Conservation (phyloP, 1,140 invertebrate species). For the Mya arenaria region DNA sequence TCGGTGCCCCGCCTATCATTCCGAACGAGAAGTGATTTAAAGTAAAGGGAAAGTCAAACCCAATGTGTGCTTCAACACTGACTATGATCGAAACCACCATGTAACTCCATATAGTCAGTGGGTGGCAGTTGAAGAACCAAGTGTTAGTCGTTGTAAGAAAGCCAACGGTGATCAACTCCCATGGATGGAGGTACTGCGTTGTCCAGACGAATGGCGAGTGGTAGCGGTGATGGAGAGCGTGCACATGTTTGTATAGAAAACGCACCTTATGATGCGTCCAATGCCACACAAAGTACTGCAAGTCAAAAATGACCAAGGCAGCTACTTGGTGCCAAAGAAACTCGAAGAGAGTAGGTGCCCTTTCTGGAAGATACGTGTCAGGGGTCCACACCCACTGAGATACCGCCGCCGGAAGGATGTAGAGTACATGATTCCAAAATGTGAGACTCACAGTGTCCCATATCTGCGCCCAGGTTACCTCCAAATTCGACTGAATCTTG, state of each 20-base stretch:
- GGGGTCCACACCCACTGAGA: slow-evolving; percentile 81
- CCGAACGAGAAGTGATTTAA: slow-evolving; percentile 78
- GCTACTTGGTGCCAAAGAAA: slow-evolving; percentile 79
- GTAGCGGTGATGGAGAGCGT: slow-evolving; percentile 82
- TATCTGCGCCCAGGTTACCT: slow-evolving; percentile 74
- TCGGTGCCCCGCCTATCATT: slow-evolving; percentile 80
- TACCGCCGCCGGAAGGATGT: slow-evolving; percentile 80
- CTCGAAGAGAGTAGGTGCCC: slow-evolving; percentile 80
- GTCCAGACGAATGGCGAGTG: slow-evolving; percentile 80
- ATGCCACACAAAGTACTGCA: slow-evolving; percentile 82
- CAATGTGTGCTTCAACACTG: slow-evolving; percentile 80
- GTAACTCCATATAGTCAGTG: slow-evolving; percentile 81
- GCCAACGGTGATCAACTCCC: slow-evolving; percentile 81
- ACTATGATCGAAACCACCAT: slow-evolving; percentile 76
- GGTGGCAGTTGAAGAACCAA: slow-evolving; percentile 82
- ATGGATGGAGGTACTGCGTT: slow-evolving; percentile 82
- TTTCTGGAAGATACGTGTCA: slow-evolving; percentile 73
- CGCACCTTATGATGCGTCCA: slow-evolving; percentile 78
- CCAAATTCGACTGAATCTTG: slow-evolving; percentile 81
- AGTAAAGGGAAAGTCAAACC: slow-evolving; percentile 77
- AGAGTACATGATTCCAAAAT: slow-evolving; percentile 81
- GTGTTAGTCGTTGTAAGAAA: slow-evolving; percentile 81
- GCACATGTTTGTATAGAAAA: slow-evolving; percentile 80
- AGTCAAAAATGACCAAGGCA: slow-evolving; percentile 79
- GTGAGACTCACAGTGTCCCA: slow-evolving; percentile 77